Evolutionary conservation across 2,888 invertebrate species (phyloP), one percentile per base, ranked within the genome.

Genomic region (Chirona hameri): DNA sequence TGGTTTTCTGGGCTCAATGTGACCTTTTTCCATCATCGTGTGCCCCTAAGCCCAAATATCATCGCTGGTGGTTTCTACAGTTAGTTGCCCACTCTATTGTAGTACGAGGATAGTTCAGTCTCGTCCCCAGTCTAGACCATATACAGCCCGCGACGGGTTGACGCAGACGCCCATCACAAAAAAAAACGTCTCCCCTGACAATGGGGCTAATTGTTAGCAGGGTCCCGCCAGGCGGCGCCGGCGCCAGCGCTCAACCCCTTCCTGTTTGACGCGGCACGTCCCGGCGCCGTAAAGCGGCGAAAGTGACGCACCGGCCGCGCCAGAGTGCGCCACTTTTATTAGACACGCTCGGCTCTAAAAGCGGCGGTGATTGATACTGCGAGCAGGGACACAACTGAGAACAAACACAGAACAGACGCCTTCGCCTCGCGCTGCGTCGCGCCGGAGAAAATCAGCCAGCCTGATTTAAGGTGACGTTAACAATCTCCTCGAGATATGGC

Each of bases 381-480:
- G 31, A 1, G 15, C 31, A 9, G 72, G 31, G 72, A 72, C 72
- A 31, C 72, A 3, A 31, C 15, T 27, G 48, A 27, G 72, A 4
- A 31, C 72, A 31, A 31, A 29, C 9, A 48, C 48, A 48, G 9
- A 48, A 48, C 72, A 72, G 27, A 29, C 27, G 31, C 72, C 31
- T 18, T 5, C 10, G 10, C 31, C 72, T 48, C 18, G 31, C 72
- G 72, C 27, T 3, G 24, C 27, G 31, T 4, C 31, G 72, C 27
- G 72, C 72, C 27, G 27, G 27, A 72, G 27, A 27, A 72, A 72
- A 72, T 31, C 72, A 72, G 31, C 31, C 72, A 14, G 24, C 15
- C 72, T 72, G 72, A 72, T 72, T 72, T 72, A 72, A 27, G 9
- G 72, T 18, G 72, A 31, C 72, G 72, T 72, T 72, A 31, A 72